phyloP scores from a whole-genome alignment of 1,140 invertebrate species.

The Triops longicaudatus region DNA sequence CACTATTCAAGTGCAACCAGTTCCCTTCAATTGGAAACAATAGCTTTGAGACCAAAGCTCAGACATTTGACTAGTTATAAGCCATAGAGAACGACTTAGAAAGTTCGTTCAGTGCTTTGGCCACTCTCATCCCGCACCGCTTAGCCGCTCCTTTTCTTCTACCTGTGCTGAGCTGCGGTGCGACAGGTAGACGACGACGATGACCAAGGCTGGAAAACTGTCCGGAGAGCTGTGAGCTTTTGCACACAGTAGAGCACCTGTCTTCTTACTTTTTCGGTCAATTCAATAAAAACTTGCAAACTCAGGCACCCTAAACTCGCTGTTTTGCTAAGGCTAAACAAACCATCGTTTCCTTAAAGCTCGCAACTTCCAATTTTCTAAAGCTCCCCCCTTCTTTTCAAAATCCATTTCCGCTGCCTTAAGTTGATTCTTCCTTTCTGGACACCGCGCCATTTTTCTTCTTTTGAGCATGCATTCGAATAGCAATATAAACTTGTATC shows the following conservation, averaged over 20 bases:
- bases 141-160: background rate
- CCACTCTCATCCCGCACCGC: background rate
- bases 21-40: background rate
- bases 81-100: background rate
- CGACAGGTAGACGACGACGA: background rate
- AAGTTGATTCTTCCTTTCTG: too few species aligned
- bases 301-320: background rate
- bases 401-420: background rate
- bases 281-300: background rate
- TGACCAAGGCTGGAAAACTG: background rate
- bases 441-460: too few species aligned
- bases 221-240: background rate
- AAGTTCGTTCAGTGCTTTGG: background rate
- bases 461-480: too few species aligned
- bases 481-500: background rate
- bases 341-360: background rate
- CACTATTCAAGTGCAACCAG: constrained; percentile 14
- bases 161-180: background rate
- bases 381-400: background rate
- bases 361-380: background rate
- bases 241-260: background rate
- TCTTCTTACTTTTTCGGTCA: background rate
- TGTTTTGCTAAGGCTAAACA: background rate
- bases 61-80: background rate
- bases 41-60: background rate